Conservation (phyloP, 1,140 invertebrate genomes). For the Halesus radiatus region DNA sequence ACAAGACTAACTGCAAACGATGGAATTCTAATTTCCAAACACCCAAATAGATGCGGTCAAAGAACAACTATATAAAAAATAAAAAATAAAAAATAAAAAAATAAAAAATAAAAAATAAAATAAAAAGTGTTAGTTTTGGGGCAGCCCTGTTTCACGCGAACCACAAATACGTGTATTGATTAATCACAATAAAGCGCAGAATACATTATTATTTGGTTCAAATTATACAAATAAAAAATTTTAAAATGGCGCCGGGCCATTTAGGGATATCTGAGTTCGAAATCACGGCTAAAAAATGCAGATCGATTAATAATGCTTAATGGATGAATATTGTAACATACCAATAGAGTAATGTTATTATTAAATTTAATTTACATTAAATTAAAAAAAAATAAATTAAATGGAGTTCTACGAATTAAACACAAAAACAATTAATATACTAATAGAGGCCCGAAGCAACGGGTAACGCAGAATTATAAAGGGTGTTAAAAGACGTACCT, state of each 20-base stretch:
- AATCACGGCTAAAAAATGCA: constrained; percentile 25
- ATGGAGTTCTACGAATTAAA: too few species aligned
- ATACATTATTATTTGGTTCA: constrained; percentile 22
- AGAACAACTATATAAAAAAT: too few species aligned
- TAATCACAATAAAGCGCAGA: constrained; percentile 31
- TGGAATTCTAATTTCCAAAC: too few species aligned
- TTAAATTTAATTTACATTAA: too few species aligned
- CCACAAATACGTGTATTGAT: background rate
- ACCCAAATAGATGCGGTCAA: too few species aligned
- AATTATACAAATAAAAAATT: constrained; percentile 22
- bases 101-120: too few species aligned
- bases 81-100: too few species aligned
- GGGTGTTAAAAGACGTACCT: too few species aligned
- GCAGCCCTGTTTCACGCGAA: background rate
- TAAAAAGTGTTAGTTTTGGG: background rate
- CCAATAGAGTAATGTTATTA: too few species aligned
- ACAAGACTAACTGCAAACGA: too few species aligned
- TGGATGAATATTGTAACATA: background rate
- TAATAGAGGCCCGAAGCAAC: background rate
- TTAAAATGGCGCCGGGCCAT: constrained; percentile 14
- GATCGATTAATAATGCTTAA: constrained; percentile 28
- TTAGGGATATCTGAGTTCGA: background rate
- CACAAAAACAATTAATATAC: too few species aligned
- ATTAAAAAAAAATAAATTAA: too few species aligned
- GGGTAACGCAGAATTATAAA: background rate